phyloP scores from a whole-genome alignment of 2,797 vertebrate species.

The Adelosebastes latens region DNA sequence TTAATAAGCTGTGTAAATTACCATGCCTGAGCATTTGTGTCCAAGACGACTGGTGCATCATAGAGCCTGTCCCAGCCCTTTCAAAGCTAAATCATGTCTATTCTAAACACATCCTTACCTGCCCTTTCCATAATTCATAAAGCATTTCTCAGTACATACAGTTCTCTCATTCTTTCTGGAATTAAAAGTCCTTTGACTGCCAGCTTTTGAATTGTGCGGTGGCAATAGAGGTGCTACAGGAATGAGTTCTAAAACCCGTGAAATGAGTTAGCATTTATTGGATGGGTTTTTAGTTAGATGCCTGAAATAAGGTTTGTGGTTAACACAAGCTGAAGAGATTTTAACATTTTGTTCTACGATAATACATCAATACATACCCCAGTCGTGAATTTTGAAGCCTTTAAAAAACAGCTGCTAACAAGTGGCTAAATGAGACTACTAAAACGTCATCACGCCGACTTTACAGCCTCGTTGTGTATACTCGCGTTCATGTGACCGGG shows the following conservation, averaged over 20 bases:
- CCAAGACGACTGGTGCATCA: not conserved
- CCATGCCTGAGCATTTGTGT: not conserved
- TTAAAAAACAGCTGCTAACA: too few relatives aligned
- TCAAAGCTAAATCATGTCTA: not conserved
- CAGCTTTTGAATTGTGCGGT: not conserved
- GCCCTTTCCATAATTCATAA: not conserved
- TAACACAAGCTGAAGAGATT: too few relatives aligned
- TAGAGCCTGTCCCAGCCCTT: not conserved
- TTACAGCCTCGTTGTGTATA: too few relatives aligned
- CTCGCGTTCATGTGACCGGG: too few relatives aligned
- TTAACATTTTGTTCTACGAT: too few relatives aligned
- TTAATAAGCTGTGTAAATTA: not conserved
- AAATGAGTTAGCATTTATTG: too few relatives aligned
- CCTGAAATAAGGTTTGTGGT: too few relatives aligned
- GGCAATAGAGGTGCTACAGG: not conserved
- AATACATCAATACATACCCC: accelerated
- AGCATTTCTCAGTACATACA: not conserved
- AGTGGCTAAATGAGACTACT: too few relatives aligned
- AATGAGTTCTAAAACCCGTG: not conserved
- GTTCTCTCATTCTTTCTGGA: not conserved
- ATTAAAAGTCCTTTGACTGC: not conserved
- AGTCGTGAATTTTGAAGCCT: too few relatives aligned
- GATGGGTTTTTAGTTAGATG: too few relatives aligned
- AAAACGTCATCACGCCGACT: too few relatives aligned
- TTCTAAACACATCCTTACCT: not conserved